Evolutionary conservation across 2,888 invertebrate species (phyloP), one percentile per base, ranked within the genome.

Genomic region (Agriopis aurantiaria): DNA sequence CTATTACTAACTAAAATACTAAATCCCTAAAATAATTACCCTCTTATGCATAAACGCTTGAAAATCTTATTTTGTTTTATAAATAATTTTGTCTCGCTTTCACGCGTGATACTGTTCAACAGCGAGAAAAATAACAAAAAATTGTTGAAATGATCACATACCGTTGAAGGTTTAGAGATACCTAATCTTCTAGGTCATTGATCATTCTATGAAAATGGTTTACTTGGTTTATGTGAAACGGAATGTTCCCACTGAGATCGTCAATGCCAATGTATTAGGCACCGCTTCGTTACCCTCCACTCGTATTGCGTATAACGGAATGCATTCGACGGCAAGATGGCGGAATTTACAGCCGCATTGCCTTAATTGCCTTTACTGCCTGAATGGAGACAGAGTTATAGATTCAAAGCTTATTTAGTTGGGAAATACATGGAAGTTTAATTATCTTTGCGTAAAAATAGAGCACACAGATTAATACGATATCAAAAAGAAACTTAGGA

Each of bases 261-360:
- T 51, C 53, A 61, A 61, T 68, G 48, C 41, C 70, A 72, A 75
- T 72, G 71, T 58, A 69, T 71, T 45, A 69, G 59, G 62, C 62
- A 57, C 75, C 77, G 78, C 80, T 82, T 82, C 80, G 81, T 77
- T 80, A 79, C 79, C 77, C 85, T 80, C 83, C 80, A 74, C 68
- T 70, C 73, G 78, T 76, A 17, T 33, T 64, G 63, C 73, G 65
- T 71, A 80, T 88, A 90, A 89, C 90, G 90, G 90, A 88, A 88
- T 84, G 86, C 80, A 83, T 79, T 82, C 76, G 53, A 68, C 65
- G 55, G 17, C 71, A 75, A 80, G 79, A 81, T 80, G 80, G 81
- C 80, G 82, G 80, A 84, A 80, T 78, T 77, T 71, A 74, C 68
- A 68, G 64, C 57, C 48, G 43, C 63, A 70, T 63, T 65, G 55